Conservation (phyloP, 35 echinoderm and acorn worm genomes). For the Ophioderma brevispina region DNA sequence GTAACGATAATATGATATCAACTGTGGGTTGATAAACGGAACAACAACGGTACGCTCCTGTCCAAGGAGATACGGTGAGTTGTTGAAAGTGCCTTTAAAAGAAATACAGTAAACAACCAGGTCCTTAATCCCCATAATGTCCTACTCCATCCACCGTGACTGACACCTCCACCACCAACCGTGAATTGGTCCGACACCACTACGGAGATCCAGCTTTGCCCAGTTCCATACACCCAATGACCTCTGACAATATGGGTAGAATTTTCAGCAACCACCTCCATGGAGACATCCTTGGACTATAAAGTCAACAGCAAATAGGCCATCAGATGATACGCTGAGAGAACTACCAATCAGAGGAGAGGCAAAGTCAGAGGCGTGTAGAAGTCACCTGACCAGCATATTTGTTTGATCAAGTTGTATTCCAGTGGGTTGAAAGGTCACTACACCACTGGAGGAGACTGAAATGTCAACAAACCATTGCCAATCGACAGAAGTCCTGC, state of each 20-base stretch:
- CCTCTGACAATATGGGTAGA: conserved; percentile 25
- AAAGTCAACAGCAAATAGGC: conserved; percentile 34
- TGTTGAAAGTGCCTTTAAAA: too few species aligned
- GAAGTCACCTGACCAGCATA: conserved; percentile 33
- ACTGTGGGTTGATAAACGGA: too few species aligned
- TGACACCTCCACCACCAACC: neutral
- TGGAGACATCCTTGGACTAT: conserved; percentile 12
- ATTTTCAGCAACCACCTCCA: conserved; percentile 23
- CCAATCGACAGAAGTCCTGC: conserved; percentile 48
- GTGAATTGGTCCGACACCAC: conserved; percentile 17
- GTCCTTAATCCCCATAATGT: conserved; percentile 51
- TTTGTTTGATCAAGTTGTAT: conserved; percentile 16
- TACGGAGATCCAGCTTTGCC: conserved; percentile 31
- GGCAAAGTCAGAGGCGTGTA: conserved; percentile 11
- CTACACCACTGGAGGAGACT: conserved; percentile 11
- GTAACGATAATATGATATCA: too few species aligned
- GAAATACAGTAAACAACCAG: too few species aligned
- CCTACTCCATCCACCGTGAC: conserved; percentile 62
- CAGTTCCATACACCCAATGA: conserved; percentile 46
- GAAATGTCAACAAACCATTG: conserved; percentile 23
- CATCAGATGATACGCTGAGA: neutral
- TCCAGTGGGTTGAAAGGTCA: conserved; percentile 53
- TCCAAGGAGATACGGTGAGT: too few species aligned
- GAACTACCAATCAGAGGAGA: conserved; percentile 23
- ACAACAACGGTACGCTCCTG: too few species aligned